Evolutionary conservation across 2,888 invertebrate species (phyloP).

Genomic region (Oxystoma pomonae): DNA sequence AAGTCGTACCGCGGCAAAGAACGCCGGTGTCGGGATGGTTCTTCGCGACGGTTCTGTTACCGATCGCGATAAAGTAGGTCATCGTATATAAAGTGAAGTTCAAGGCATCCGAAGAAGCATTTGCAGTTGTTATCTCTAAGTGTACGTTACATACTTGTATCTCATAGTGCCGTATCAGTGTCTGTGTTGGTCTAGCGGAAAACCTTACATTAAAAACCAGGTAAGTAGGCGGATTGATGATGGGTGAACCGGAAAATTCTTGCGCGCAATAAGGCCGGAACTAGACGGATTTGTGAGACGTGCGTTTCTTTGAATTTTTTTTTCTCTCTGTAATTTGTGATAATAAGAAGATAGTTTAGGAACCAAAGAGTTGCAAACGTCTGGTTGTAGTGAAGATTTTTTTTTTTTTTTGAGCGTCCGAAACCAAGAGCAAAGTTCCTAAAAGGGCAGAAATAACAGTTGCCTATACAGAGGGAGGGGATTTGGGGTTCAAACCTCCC

Average conservation of each 20-base stretch:
- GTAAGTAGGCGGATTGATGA: not conserved
- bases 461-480: too few species aligned
- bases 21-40: constrained; percentile 9
- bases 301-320: too few species aligned
- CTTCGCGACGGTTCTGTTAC: constrained; percentile 22
- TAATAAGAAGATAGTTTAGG: too few species aligned
- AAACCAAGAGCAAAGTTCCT: too few species aligned
- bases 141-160: constrained; percentile 1
- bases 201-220: not conserved
- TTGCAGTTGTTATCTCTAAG: constrained; percentile 34
- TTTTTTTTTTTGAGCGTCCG: too few species aligned
- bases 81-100: constrained; percentile 79
- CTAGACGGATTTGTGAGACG: too few species aligned
- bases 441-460: too few species aligned
- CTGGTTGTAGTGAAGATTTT: too few species aligned
- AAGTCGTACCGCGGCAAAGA: constrained; percentile 19
- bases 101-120: constrained; percentile 63
- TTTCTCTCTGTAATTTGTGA: too few species aligned
- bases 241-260: not conserved
- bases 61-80: constrained; percentile 62
- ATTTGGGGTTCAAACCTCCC: too few species aligned
- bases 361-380: too few species aligned
- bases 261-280: not conserved
- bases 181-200: not conserved
- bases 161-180: not conserved